Base-by-base conservation (phyloP, 2,888 invertebrate species). In the Hypselothyrea guttata region DNA sequence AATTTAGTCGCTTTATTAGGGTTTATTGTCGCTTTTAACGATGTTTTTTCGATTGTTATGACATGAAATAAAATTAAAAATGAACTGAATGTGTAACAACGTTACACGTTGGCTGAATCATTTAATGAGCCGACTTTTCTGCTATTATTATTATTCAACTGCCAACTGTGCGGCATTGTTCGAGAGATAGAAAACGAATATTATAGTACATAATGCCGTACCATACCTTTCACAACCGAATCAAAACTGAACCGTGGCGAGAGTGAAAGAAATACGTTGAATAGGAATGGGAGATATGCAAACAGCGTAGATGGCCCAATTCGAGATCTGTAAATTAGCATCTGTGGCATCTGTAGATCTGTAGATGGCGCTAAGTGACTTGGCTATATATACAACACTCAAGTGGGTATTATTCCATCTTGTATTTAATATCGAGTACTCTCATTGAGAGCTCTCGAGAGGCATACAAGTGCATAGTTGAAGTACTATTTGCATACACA, bases 241-340 rank as follows among this genome's bases (percentile, higher is more conserved):
- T 66, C 41, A 30, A 49, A 51, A 70, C 56, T 56, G 18, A 56
- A 46, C 48, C 41, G 41, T 46, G 45, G 51, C 45, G 33, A 13
- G 40, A 35, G 4, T 13, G 4, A 7, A 28, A 22, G 18, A 11
- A 12, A 16, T 1, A 38, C 28, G 13, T 12, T 18, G 9, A 9
- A 28, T 16, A 30, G 9, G 11, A 40, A 8, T 11, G 9, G 30
- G 11, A 41, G 31, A 12, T 42, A 27, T 34, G 15, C 11, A 11
- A 18, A 47, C 5, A n/a, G 16, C 31, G 41, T 45, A n/a, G n/a
- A 47, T 56, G 60, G n/a, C 33, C 40, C 53, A 60, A 15, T 60
- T 33, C 1, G 33, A 31, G 66, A 66, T 48, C 35, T n/a, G 22
- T 13, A 51, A 57, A 71, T 70, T 70, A 71, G 47, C 60, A 71